Evolutionary conservation across 2,888 invertebrate genomes (phyloP).

Genomic region (Hypercompe scribonia): DNA sequence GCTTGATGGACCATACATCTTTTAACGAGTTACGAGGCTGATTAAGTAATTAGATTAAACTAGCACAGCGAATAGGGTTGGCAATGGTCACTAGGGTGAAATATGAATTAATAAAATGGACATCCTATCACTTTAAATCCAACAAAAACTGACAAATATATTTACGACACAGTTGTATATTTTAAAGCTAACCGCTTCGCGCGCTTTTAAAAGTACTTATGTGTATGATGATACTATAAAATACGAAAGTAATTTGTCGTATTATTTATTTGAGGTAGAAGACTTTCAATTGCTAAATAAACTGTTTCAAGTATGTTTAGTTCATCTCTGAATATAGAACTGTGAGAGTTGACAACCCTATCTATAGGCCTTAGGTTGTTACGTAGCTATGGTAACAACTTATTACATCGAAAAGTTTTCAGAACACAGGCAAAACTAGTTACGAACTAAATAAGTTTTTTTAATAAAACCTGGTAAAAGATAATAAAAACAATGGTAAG

Average conservation of each 20-base stretch:
- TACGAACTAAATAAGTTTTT: slow-evolving; percentile 37
- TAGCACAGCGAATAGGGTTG: slow-evolving; percentile 6
- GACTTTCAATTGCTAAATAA: no score
- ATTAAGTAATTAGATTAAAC: slow-evolving; percentile 22
- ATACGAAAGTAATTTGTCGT: no score
- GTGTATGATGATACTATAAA: no score
- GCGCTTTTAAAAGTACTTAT: not conserved
- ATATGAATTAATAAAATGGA: no score
- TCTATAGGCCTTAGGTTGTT: not conserved
- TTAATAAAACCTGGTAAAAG: slow-evolving; percentile 54
- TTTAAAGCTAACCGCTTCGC: no score
- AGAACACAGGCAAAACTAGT: not conserved
- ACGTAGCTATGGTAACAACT: not conserved
- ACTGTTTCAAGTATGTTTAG: no score
- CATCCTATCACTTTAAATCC: no score
- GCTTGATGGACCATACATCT: slow-evolving; percentile 34
- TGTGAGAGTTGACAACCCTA: slow-evolving; percentile 3
- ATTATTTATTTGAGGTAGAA: no score
- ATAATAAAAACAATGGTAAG: slow-evolving; percentile 74
- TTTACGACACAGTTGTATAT: no score
- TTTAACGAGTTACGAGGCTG: slow-evolving; percentile 22
- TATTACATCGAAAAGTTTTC: not conserved
- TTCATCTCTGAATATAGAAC: not conserved
- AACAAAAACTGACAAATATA: no score
- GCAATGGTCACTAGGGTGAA: not conserved